A percentile compares a stretch with the other conserved stretches of the same genome.
phyloP scores from a whole-genome alignment of 2,797 vertebrate species.

The Eulemur coronatus region DNA sequence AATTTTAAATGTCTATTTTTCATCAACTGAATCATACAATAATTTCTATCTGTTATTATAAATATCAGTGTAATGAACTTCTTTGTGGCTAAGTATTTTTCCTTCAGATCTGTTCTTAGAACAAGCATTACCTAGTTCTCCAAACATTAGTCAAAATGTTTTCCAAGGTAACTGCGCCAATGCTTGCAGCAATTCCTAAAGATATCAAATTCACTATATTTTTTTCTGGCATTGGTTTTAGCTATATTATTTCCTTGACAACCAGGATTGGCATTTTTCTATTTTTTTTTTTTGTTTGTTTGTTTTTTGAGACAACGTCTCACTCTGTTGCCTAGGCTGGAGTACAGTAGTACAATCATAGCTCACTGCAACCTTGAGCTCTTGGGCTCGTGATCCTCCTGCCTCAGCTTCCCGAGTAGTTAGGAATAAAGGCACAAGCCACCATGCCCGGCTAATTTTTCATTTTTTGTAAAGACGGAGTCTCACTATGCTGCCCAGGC shows the following conservation, averaged over 20 bases:
- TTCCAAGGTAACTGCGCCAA: not conserved
- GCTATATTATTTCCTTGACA: not conserved
- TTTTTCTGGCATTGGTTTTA: not conserved
- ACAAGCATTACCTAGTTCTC: not conserved
- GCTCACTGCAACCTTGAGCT: too few species aligned
- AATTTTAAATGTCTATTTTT: not conserved
- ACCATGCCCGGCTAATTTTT: too few species aligned
- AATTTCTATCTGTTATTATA: not conserved
- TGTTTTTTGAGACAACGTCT: too few species aligned
- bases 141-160: not conserved
- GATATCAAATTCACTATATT: not conserved
- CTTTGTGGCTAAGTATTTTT: not conserved
- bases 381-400: too few species aligned
- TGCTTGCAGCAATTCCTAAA: not conserved
- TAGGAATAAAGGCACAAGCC: too few species aligned
- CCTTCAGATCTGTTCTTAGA: not conserved
- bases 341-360: too few species aligned
- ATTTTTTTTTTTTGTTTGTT: not conserved
- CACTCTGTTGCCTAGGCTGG: too few species aligned
- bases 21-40: not conserved
- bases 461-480: too few species aligned
- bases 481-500: too few species aligned
- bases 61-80: not conserved
- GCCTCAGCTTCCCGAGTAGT: too few species aligned
- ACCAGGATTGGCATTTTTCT: not conserved